A percentile compares a stretch with the other conserved stretches of the same genome.
phyloP scores from a whole-genome alignment of 64 coral and sea anemone genomes.

The Montipora foliosa region DNA sequence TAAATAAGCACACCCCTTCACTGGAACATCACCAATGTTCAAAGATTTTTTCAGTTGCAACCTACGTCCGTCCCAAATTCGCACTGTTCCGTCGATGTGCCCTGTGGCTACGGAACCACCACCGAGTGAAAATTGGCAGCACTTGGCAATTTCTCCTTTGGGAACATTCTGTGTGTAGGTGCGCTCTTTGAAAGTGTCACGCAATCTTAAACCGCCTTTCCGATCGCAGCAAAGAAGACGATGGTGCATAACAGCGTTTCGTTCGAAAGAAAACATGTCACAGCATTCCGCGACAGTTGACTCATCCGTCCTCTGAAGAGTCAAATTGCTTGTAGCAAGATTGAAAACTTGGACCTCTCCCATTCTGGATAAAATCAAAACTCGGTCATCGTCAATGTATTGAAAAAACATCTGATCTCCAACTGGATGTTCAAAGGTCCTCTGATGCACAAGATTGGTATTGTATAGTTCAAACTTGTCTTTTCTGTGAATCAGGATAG shows the following conservation, averaged over 20 bases:
- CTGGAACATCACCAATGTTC: background rate
- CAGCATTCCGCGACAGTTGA: conserved; percentile 33
- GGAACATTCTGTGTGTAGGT: background rate
- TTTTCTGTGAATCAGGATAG: conserved; percentile 37
- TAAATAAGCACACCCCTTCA: conserved; percentile 62
- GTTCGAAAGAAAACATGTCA: conserved; percentile 37
- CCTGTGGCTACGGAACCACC: conserved; percentile 48
- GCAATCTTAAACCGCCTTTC: conserved; percentile 24
- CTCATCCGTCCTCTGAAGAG: background rate
- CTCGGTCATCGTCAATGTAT: conserved; percentile 33
- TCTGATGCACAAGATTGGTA: conserved; percentile 19
- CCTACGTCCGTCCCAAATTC: conserved; percentile 50
- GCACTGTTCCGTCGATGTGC: conserved; percentile 40
- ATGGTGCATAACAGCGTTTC: background rate
- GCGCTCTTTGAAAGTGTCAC: background rate
- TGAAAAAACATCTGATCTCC: conserved; percentile 43
- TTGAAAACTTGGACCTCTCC: conserved; percentile 63
- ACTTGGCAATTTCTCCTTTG: background rate
- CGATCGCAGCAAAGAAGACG: conserved; percentile 65
- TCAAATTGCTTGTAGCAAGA: background rate
- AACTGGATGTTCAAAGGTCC: conserved; percentile 27
- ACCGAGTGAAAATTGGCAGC: conserved; percentile 73
- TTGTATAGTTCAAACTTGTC: conserved; percentile 38
- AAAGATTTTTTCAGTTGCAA: background rate
- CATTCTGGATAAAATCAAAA: conserved; percentile 55